These are phyloP conservation scores for Meda fulgida DNA, from an alignment of 2,797 vertebrate genomes.

Conservation along the genomic window DNA sequence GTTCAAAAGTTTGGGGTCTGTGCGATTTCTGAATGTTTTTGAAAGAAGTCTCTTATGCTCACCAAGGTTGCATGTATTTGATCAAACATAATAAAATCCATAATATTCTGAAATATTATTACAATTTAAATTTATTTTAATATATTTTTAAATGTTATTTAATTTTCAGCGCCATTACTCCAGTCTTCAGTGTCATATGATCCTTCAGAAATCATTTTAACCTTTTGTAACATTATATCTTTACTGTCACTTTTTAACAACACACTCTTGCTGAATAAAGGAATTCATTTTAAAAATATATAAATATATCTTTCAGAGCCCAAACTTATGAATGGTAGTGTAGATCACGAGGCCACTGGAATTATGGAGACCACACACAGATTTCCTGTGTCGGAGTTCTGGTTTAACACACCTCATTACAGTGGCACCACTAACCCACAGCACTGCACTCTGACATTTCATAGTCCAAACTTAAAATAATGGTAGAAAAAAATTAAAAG, in stretches of 20 bases:
- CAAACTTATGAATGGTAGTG: background rate
- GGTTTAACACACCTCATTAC: constrained; percentile 51
- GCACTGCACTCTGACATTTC: constrained; percentile 25
- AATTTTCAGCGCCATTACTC: no score
- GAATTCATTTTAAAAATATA: background rate
- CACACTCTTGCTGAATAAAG: background rate
- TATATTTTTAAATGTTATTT: background rate
- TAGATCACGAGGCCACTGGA: background rate
- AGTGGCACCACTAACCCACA: constrained; percentile 44
- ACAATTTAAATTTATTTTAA: background rate
- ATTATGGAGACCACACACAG: constrained; percentile 54
- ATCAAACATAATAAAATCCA: background rate
- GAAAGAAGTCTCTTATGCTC: background rate
- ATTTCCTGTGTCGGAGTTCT: constrained; percentile 46
- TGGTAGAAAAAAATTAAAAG: background rate
- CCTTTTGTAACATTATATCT: background rate
- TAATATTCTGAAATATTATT: background rate
- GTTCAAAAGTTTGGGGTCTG: background rate
- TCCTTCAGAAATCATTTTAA: no score
- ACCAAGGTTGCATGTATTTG: background rate
- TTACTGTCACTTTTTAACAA: background rate
- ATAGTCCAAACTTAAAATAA: constrained; percentile 16
- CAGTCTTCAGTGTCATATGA: no score
- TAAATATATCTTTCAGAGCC: background rate
- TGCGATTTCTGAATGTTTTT: background rate